Evolutionary conservation across 2,888 invertebrate genomes (phyloP), one percentile per base, ranked within the genome.

Genomic region (Sphaerophoria rueppellii): DNA sequence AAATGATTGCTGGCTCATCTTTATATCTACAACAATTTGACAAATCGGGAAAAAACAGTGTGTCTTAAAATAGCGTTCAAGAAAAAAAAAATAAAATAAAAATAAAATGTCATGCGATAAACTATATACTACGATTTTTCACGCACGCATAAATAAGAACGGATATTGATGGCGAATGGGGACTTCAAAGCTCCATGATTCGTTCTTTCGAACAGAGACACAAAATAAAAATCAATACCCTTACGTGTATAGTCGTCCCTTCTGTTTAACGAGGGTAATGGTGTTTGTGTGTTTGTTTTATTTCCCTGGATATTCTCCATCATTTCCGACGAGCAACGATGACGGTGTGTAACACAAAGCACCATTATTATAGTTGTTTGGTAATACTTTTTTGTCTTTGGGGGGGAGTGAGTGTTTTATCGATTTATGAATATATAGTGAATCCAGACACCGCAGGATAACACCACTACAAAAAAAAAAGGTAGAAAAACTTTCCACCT

Each of bases 121-220:
- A 70, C 78, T 79, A 54, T 24, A 24, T 43, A 32, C 12, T 40
- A 67, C 67, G 54, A 79, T 78, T 60, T 71, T 78, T 71, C 70
- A 82, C 82, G 82, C 82, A 82, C 71, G 78, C 82, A 82, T 82
- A 69, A 65, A 82, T 82, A 69, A 65, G 74, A 24, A 24, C 24
- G 24, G 74, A 60, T 82, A 74, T 82, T 74, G 79, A 74, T 74
- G 58, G 74, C 57, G 63, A 58, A 74, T 74, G 58, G 74, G 63
- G 63, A 58, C 57, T 73, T 73, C 73, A 52, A 52, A 60, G 34
- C 58, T 54, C 40, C n/a, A 12, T 40, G 14, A 54, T 24, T 67
- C 12, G 11, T 43, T 43, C 43, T 9, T 43, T 9, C 32, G 1
- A 67, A 52, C 9, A 43, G 32, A 24, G 24, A 2, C 16, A 52